Base-by-base conservation (phyloP, 1,140 invertebrate species). In the Cryptotermes secundus region DNA sequence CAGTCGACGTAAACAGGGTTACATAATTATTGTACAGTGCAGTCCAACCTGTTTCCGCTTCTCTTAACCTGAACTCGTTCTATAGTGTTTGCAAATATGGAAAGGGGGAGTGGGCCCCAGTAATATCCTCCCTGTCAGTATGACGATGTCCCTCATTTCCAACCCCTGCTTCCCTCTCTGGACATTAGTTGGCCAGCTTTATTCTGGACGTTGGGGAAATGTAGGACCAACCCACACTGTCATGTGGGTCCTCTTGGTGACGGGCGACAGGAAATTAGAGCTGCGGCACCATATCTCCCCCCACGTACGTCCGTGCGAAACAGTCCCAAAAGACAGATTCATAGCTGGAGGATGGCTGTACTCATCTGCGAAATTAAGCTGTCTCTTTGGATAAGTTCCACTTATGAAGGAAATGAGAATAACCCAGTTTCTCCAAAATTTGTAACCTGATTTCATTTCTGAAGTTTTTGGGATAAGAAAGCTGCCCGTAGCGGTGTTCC, bases 221-320 rank as follows among this genome's bases (percentile, higher is more conserved):
- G 7, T 72, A 49, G 59, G n/a, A 31, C 59, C 59, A 72, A 26
- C 59, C 59, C 26, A 72, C n/a, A 72, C 9, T 72, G 59, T 72
- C 59, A 72, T 72, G 59, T 72, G n/a, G 59, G 59, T 16, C n/a
- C n/a, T 31, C 59, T 26, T 72, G 59, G 59, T 31, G 59, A 72
- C 59, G 59, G 59, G 59, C 59, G 59, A n/a, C 59, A 72, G 59
- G 59, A 72, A 72, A 72, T 72, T 72, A 72, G 59, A 72, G 59
- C 59, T 72, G n/a, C 9, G 59, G 7, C 6, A 0, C 19, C 59
- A 26, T 12, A 9, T 31, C 6, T 7, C 59, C 59, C n/a, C 59
- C n/a, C 4, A n/a, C n/a, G 59, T 16, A 72, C 26, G 3, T 72
- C 10, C 26, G 14, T 72, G 59, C 59, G n/a, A 72, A 16, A 72